A percentile compares a stretch with the other conserved stretches of the same genome.
Conservation (phyloP, 2,113 vertebrate species). For the Myodes glareolus region DNA sequence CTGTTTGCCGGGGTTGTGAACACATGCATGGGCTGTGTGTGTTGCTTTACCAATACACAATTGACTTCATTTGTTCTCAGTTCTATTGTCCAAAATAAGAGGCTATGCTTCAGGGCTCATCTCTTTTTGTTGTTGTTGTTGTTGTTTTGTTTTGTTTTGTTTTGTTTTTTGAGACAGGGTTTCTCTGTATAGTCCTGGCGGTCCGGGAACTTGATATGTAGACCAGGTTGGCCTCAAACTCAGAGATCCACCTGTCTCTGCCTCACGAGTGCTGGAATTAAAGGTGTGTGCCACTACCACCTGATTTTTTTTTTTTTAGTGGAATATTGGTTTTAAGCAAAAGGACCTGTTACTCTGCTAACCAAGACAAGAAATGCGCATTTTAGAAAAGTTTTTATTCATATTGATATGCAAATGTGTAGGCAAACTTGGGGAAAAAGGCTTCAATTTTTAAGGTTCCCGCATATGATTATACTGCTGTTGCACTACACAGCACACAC, state of each 20-base stretch:
- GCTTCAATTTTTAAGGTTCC: background rate
- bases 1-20: slow-evolving; percentile 74
- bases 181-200: no score
- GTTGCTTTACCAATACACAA: slow-evolving; percentile 58
- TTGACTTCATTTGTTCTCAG: slow-evolving; percentile 76
- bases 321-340: slow-evolving; percentile 82
- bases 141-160: no score
- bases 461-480: background rate
- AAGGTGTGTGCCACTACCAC: background rate
- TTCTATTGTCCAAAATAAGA: slow-evolving; percentile 70
- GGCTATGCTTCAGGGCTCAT: slow-evolving; percentile 61
- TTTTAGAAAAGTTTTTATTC: slow-evolving; percentile 11
- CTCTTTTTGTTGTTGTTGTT: background rate
- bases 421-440: slow-evolving; percentile 1
- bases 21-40: slow-evolving; percentile 40
- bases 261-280: background rate
- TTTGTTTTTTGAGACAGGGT: no score
- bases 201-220: no score
- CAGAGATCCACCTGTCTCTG: background rate
- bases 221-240: background rate
- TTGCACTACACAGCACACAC: background rate
- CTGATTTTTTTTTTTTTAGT: background rate
- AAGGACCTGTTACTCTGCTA: slow-evolving; percentile 77
- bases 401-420: background rate
- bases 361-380: background rate